Evolutionary conservation across 2,888 invertebrate genomes (phyloP).

Genomic region (Polylopha cassiicola): DNA sequence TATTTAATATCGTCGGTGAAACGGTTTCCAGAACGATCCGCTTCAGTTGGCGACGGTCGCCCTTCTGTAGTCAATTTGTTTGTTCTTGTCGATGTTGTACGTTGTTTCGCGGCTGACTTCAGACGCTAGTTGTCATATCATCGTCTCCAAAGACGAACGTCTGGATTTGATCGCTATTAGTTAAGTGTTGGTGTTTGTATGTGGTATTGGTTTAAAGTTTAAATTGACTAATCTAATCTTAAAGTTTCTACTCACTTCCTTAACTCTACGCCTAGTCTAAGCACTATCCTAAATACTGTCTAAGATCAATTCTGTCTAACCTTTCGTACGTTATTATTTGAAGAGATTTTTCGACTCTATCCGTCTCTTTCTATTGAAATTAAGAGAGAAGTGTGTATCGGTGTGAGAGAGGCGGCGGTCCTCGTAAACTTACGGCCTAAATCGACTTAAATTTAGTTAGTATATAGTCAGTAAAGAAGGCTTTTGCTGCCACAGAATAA

Average conservation of each 20-base stretch:
- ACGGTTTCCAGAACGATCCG: no score
- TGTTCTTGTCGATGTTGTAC: no score
- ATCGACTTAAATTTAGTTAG: conserved; percentile 20
- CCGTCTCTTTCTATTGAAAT: conserved; percentile 7
- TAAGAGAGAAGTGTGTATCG: conserved; percentile 7
- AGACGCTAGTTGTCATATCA: no score
- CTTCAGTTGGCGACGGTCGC: no score
- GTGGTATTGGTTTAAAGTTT: conserved; percentile 15
- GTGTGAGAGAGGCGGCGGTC: conserved; percentile 7
- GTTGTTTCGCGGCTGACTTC: no score
- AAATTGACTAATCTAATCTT: conserved; percentile 13
- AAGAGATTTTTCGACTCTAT: conserved; percentile 1
- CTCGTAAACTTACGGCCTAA: conserved; percentile 19
- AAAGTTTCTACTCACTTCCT: conserved; percentile 28
- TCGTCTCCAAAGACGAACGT: no score
- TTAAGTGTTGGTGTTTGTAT: conserved; percentile 14
- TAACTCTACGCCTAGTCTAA: conserved; percentile 33
- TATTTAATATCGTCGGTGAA: no score
- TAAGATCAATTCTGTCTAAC: conserved; percentile 14
- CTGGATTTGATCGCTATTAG: conserved; percentile 3
- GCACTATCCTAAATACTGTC: conserved; percentile 18
- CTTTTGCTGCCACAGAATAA: not conserved
- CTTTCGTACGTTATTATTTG: conserved; percentile 7
- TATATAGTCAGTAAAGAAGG: conserved; percentile 10
- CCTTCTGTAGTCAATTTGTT: no score